These are phyloP conservation scores for Cyanoliseus patagonus DNA, from an alignment of 2,113 vertebrate species.

Conservation along the genomic window DNA sequence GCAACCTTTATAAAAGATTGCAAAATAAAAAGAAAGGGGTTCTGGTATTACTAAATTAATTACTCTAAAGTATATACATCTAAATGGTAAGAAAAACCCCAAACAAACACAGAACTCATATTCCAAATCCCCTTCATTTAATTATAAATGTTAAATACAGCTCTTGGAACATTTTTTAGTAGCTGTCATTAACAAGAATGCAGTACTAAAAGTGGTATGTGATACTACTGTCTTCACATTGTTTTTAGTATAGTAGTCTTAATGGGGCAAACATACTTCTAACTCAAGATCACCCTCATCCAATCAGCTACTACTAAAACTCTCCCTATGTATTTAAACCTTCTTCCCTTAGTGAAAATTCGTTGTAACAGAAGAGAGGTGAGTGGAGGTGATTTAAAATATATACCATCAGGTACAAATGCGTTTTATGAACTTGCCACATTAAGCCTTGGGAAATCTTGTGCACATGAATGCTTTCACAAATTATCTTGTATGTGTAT, in stretches of 20 bases:
- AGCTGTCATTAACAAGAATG: background rate
- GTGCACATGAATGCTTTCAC: background rate
- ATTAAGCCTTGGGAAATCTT: constrained; percentile 25
- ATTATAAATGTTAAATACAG: background rate
- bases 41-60: background rate
- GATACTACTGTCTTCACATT: background rate
- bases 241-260: background rate
- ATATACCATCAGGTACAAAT: background rate
- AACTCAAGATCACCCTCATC: background rate
- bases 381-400: background rate
- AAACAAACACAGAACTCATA: background rate
- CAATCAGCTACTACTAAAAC: background rate
- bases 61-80: background rate
- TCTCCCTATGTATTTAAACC: background rate
- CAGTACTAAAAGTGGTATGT: background rate
- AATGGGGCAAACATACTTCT: background rate
- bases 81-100: background rate
- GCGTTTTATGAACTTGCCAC: constrained; percentile 4
- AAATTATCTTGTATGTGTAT: background rate
- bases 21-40: background rate
- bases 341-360: background rate
- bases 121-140: background rate
- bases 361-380: background rate
- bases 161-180: background rate
- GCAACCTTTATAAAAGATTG: background rate